Percentiles rank a stretch among this genome's conserved stretches.
Evolutionary conservation across 1,140 invertebrate genomes (phyloP).

Genomic region (Mercenaria mercenaria): DNA sequence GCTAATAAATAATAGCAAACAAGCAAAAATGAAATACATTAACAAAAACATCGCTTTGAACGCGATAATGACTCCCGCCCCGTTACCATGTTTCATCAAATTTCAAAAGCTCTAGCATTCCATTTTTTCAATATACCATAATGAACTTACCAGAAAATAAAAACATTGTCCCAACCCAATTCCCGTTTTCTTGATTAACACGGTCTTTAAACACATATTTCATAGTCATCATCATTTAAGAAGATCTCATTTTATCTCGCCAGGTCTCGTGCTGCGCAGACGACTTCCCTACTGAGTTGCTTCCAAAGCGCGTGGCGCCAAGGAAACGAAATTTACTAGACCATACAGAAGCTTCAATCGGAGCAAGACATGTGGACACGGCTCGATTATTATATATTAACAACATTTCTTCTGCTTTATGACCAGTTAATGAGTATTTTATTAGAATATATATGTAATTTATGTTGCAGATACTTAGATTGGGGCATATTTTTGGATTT

Average conservation of each 20-base stretch:
- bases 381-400: constrained; percentile 61
- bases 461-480: constrained; percentile 48
- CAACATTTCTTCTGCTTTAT: constrained; percentile 55
- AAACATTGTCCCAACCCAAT: constrained; percentile 42
- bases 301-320: constrained; percentile 67
- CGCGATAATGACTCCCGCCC: constrained; percentile 47
- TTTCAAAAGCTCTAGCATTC: constrained; percentile 48
- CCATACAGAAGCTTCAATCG: constrained; percentile 51
- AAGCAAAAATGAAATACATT: constrained; percentile 41
- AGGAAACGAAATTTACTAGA: constrained; percentile 49
- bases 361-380: constrained; percentile 54
- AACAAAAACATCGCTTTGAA: constrained; percentile 49
- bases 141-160: constrained; percentile 60
- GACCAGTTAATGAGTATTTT: constrained; percentile 53
- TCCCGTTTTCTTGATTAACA: constrained; percentile 47
- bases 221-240: constrained; percentile 58
- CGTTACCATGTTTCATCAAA: constrained; percentile 54
- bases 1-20: constrained; percentile 30
- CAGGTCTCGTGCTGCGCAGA: constrained; percentile 59
- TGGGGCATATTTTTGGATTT: background rate
- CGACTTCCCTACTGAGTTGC: constrained; percentile 44
- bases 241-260: constrained; percentile 54
- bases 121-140: constrained; percentile 39
- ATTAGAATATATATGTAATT: constrained; percentile 61
- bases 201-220: constrained; percentile 66